Percentiles rank a stretch among this genome's conserved stretches.
Evolutionary conservation across 2,797 vertebrate species (phyloP).

Genomic region (Coregonus suidteri): DNA sequence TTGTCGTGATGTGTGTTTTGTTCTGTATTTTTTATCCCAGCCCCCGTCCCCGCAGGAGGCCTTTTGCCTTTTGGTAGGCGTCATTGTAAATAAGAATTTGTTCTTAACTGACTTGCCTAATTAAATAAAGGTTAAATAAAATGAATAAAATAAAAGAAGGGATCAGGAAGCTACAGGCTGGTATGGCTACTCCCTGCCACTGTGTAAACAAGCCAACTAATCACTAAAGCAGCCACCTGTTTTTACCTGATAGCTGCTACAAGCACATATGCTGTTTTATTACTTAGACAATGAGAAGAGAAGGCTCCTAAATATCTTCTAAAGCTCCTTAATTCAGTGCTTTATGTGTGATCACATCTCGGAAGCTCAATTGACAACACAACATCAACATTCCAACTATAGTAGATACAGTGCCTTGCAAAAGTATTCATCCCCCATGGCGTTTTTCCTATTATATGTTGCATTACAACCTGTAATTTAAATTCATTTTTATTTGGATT

Average conservation of each 20-base stretch:
- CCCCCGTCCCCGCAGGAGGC: too few relatives aligned
- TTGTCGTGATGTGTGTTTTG: too few relatives aligned
- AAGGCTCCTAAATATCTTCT: slow-evolving; percentile 69
- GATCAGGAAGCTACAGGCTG: slow-evolving; percentile 36
- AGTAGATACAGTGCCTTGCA: neutral
- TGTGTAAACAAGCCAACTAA: slow-evolving; percentile 66
- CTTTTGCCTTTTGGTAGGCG: too few relatives aligned
- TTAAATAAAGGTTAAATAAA: too few relatives aligned
- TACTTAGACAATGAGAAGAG: slow-evolving; percentile 72
- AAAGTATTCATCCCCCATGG: too few relatives aligned
- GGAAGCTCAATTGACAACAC: slow-evolving; percentile 46
- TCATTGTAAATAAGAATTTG: too few relatives aligned
- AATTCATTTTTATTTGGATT: too few relatives aligned
- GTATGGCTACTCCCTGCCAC: slow-evolving; percentile 67
- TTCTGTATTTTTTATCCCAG: too few relatives aligned
- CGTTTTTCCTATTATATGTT: too few relatives aligned
- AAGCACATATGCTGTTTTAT: slow-evolving; percentile 79
- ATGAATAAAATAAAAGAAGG: neutral
- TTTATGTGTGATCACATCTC: slow-evolving; percentile 67
- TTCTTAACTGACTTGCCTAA: too few relatives aligned
- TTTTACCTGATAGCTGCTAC: slow-evolving; percentile 77
- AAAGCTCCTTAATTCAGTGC: slow-evolving; percentile 62
- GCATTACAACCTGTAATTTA: too few relatives aligned
- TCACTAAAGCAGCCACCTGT: slow-evolving; percentile 78
- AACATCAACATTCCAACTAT: slow-evolving; percentile 40